Evolutionary conservation across 1,140 invertebrate species (phyloP).

Genomic region (Kradibia gibbosae): DNA sequence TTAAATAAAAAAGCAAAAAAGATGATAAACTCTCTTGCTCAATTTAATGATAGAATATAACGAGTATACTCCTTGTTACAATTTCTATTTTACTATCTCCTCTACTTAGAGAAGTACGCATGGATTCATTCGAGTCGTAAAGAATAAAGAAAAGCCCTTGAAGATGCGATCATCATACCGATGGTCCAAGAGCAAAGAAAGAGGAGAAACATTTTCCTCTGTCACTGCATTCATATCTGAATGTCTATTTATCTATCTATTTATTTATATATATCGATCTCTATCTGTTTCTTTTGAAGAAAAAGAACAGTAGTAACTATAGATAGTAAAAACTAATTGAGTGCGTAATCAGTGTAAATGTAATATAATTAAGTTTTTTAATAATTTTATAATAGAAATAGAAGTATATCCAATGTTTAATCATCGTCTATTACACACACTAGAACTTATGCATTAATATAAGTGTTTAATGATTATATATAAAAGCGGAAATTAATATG

Average conservation of each 20-base stretch:
- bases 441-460: too few relatives aligned
- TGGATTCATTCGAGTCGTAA: conserved; percentile 24
- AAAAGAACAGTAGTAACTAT: neutral
- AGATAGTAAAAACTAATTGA: neutral
- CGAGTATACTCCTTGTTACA: conserved; percentile 55
- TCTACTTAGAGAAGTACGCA: conserved; percentile 43
- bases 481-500: too few relatives aligned
- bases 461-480: too few relatives aligned
- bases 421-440: too few relatives aligned
- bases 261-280: too few relatives aligned
- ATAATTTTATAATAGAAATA: too few relatives aligned
- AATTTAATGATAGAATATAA: conserved; percentile 44
- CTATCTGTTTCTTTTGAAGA: neutral
- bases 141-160: conserved; percentile 44
- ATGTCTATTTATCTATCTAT: too few relatives aligned
- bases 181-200: conserved; percentile 14
- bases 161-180: conserved; percentile 27
- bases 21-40: neutral
- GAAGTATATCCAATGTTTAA: too few relatives aligned
- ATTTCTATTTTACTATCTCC: conserved; percentile 66
- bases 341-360: too few relatives aligned
- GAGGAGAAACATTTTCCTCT: conserved; percentile 8
- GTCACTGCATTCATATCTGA: too few relatives aligned
- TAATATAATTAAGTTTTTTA: too few relatives aligned
- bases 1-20: neutral